phyloP scores from a whole-genome alignment of 2,888 invertebrate genomes.

The Caenorhabditis afra region DNA sequence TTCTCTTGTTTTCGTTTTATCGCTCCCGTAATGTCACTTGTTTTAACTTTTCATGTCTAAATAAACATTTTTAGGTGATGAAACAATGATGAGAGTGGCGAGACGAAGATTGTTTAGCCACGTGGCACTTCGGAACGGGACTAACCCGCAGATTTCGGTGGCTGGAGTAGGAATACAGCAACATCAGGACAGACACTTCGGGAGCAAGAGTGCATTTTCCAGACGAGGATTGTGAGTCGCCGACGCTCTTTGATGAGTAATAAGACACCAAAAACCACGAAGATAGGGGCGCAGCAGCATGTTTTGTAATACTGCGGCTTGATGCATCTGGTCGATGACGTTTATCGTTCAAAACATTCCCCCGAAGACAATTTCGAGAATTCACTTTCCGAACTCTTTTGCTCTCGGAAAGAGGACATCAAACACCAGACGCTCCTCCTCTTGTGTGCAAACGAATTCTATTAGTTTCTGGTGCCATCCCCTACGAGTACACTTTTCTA shows the following conservation, averaged over 20 bases:
- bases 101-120: constrained; percentile 13
- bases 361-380: constrained; percentile 4
- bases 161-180: constrained; percentile 7
- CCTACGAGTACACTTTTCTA: constrained; percentile 11
- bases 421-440: constrained; percentile 16
- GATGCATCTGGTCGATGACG: constrained; percentile 34
- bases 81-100: constrained; percentile 52
- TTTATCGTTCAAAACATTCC: constrained; percentile 34
- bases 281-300: constrained; percentile 18
- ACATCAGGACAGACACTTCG: constrained; percentile 14
- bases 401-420: not conserved
- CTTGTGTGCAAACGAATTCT: constrained; percentile 12
- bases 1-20: constrained; percentile 1
- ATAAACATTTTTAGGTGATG: constrained; percentile 55
- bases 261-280: constrained; percentile 50
- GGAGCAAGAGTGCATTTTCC: constrained; percentile 21
- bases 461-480: constrained; percentile 31
- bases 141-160: not conserved
- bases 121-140: constrained; percentile 9
- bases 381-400: constrained; percentile 7
- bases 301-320: constrained; percentile 43
- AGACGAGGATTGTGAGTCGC: constrained; percentile 37
- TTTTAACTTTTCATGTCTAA: not conserved
- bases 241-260: constrained; percentile 58
- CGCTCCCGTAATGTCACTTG: not conserved